Base-by-base conservation (phyloP, 1,140 invertebrate genomes). In the Leptonema lineaticorne region DNA sequence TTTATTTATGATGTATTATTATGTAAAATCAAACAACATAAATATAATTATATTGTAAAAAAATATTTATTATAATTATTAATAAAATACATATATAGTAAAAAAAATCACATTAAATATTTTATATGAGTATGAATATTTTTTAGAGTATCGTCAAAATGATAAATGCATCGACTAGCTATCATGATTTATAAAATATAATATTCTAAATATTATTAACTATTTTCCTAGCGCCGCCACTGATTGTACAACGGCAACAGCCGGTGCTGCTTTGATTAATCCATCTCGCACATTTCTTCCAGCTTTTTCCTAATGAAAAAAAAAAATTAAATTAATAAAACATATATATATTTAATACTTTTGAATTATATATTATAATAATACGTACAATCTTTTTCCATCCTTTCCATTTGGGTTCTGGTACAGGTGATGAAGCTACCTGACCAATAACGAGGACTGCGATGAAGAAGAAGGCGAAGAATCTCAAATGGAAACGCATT, bases 391-490 rank as follows among this genome's bases (percentile, higher is more conserved):
- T 62, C 46, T 62, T 62, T 46, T 62, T 62, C 29, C 29, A 62
- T 11, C 29, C 33, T 62, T 62, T 62, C 59, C 59, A 65, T 60
- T 37, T 65, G 5, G 68, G 68, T 50, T 69, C 68, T 0, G 68
- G 68, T 8, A 50, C 56, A 0, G 68, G 63, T 14, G 62, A 59
- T 0, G 33, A 11, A 1, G 59, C 45, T 26, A 45, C 41, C 22
- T 62, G 33, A 45, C 8, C 14, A 9, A 22, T 9, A 30, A 37
- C 22, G 7, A 62, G 0, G 11, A 62, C 26, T n/a, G 22, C 9
- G 1, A 62, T 46, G 5, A 62, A 45, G 24, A 62, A 62, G 20
- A 62, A 22, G 4, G 22, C 24, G 6, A 62, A 62, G 26, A 62
- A 62, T 46, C 22, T 62, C 41, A 59, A 53, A 53, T 20, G 20